Percentiles rank a stretch among this genome's conserved stretches.
phyloP scores from a whole-genome alignment of 2,888 invertebrate genomes.

The Calliopum simillimum region DNA sequence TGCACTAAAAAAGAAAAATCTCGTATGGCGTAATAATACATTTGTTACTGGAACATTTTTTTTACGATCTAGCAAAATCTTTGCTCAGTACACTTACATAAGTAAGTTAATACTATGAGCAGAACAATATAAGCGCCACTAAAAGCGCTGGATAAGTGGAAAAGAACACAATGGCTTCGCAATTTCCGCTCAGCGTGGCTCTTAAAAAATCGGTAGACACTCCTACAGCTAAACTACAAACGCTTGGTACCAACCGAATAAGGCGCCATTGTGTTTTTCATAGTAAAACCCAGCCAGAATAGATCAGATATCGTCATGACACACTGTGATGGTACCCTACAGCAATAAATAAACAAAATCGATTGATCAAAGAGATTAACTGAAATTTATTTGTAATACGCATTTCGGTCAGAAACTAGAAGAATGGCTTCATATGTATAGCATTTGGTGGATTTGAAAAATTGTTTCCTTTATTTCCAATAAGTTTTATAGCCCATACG shows the following conservation, averaged over 20 bases:
- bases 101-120: no score
- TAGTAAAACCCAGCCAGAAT: background rate
- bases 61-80: no score
- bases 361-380: slow-evolving; percentile 14
- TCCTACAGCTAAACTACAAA: background rate
- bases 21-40: no score
- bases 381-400: slow-evolving; percentile 2
- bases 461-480: slow-evolving; percentile 19
- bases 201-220: background rate
- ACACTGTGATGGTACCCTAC: no score
- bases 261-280: background rate
- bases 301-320: no score
- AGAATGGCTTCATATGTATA: slow-evolving; percentile 11
- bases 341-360: slow-evolving; percentile 7
- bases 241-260: background rate
- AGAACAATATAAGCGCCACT: no score
- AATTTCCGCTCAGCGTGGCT: slow-evolving; percentile 6
- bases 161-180: slow-evolving; percentile 10
- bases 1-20: no score
- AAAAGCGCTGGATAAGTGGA: background rate
- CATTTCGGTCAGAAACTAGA: background rate
- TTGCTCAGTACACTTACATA: no score
- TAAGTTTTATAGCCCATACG: background rate
- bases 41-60: no score
- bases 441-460: slow-evolving; percentile 16